These are phyloP conservation scores for Enteromius mattozi DNA, from an alignment of 2,797 vertebrate genomes.

Conservation along the genomic window DNA sequence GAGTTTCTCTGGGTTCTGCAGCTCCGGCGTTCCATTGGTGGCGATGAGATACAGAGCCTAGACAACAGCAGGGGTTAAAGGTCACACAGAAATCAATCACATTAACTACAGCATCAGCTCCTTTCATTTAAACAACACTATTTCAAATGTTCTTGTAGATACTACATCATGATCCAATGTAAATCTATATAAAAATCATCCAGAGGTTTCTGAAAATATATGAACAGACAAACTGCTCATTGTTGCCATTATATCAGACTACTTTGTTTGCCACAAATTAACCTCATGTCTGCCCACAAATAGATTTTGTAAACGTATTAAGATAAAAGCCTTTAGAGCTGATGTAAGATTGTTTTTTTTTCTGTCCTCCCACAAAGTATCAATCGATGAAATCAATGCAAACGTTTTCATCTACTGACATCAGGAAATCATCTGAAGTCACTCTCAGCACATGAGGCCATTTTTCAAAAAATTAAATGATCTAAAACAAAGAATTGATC, in stretches of 20 bases:
- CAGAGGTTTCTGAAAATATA: background rate
- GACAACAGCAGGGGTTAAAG: constrained; percentile 9
- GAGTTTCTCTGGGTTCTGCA: constrained; percentile 95
- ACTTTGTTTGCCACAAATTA: background rate
- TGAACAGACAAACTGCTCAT: background rate
- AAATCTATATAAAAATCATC: background rate
- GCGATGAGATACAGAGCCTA: constrained; percentile 98
- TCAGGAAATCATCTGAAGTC: background rate
- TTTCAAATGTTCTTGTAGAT: background rate
- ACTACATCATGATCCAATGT: background rate
- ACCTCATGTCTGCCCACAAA: background rate
- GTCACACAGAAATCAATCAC: background rate
- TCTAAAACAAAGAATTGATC: background rate
- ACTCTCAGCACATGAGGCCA: background rate
- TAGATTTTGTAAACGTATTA: background rate
- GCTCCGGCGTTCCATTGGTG: constrained; percentile 94
- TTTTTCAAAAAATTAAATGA: background rate
- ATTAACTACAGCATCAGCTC: background rate
- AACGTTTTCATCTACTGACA: background rate
- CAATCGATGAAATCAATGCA: background rate
- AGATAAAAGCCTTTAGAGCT: background rate
- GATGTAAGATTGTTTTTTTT: background rate
- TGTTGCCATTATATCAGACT: background rate
- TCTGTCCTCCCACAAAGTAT: background rate
- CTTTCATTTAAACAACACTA: too few species aligned